A percentile compares a stretch with the other conserved stretches of the same genome.
Conservation (phyloP, 2,888 invertebrate genomes). For the Aproaerema taeniolella region DNA sequence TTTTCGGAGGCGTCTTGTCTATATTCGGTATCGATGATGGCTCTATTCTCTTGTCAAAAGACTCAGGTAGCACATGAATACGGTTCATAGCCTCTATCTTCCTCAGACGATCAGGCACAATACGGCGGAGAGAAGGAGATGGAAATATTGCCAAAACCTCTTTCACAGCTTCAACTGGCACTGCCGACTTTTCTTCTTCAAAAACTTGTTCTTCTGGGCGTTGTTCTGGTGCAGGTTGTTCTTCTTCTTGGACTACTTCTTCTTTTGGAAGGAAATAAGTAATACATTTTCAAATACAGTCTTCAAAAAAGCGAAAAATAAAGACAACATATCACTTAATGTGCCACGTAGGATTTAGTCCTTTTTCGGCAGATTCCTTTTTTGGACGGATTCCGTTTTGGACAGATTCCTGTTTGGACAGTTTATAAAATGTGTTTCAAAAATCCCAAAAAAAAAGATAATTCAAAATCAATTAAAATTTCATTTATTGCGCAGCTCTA, state of each 20-base stretch:
- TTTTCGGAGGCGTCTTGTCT: conserved; percentile 39
- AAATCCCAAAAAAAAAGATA: no score
- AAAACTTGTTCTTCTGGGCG: background rate
- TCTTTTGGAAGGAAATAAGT: background rate
- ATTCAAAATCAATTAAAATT: no score
- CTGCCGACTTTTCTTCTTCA: background rate
- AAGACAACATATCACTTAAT: no score
- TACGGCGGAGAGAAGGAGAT: conserved; percentile 7
- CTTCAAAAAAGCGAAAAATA: no score
- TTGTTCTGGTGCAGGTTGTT: background rate
- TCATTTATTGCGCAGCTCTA: no score
- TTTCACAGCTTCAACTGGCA: background rate
- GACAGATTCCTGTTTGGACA: no score
- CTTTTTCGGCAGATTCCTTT: no score
- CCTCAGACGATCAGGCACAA: conserved; percentile 46
- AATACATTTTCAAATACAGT: no score
- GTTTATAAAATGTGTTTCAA: no score
- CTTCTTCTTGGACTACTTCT: conserved; percentile 3
- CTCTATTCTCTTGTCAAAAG: conserved; percentile 46
- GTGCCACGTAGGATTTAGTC: no score
- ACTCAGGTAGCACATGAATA: conserved; percentile 51
- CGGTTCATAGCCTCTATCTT: conserved; percentile 46
- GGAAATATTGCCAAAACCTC: conserved; percentile 1
- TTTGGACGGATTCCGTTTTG: no score
- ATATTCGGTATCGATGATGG: conserved; percentile 51